Base-by-base conservation (phyloP, 1,140 invertebrate genomes). In the Dryas iulia region DNA sequence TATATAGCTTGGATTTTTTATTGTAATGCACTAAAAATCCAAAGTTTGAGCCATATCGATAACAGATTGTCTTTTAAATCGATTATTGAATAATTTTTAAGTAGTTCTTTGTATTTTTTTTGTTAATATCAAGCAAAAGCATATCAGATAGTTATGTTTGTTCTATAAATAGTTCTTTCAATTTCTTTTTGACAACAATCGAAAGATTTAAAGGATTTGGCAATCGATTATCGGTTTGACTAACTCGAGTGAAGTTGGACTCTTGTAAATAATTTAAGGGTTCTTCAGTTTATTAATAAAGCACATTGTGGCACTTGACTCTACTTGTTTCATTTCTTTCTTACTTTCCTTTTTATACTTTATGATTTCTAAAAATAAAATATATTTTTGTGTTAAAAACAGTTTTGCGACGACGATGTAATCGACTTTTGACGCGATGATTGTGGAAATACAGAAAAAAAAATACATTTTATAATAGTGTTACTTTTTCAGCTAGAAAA, bases 281-380 rank as follows among this genome's bases (percentile, higher is more conserved):
- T 69, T 80, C 73, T 74, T 71, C 70, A 72, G 69, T 81, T 83
- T 79, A 76, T 85, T 74, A 87, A 79, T 87, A 87, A 86, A 87
- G 82, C 84, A 87, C 81, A 72, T 83, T 84, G 79, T 81, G 83
- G 80, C 82, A 87, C 83, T 76, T 59, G 65, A 59, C n/a, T 31
- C 11, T 30, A 0, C n/a, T 66, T 63, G 74, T 80, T 82, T 82
- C 74, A 76, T 79, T 78, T 72, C 64, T 62, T 68, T 47, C 1
- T 35, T 25, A 18, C 12, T 57, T 58, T 23, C n/a, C 23, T 28
- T 24, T n/a, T 39, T 39, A n/a, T 39, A 14, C 6, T 39, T 7
- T 14, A 33, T 3, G 10, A 14, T 4, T 39, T 39, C 6, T n/a
- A 14, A 2, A 5, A 14, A 6, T 14, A 2, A 14, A 14, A 6